phyloP scores from a whole-genome alignment of 1,140 invertebrate genomes.

The Proales similis region DNA sequence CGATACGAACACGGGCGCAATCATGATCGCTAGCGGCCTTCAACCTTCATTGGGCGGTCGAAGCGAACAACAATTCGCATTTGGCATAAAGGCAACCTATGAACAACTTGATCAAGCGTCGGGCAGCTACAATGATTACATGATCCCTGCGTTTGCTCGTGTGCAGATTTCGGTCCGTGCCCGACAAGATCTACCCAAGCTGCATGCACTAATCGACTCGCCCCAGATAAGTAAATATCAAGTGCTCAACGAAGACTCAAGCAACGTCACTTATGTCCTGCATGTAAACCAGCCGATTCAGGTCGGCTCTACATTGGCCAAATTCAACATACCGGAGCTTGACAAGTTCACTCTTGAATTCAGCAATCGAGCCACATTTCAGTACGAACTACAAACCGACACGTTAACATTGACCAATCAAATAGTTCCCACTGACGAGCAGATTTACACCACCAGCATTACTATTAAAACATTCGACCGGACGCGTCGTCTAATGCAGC shows the following conservation, averaged over 20 bases:
- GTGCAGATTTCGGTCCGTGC: background rate
- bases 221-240: conserved; percentile 17
- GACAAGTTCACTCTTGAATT: background rate
- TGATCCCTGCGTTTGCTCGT: conserved; percentile 33
- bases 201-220: background rate
- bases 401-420: background rate
- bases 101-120: background rate
- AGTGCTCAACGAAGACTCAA: conserved; percentile 23
- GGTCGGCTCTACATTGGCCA: background rate
- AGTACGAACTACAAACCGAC: background rate
- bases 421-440: background rate
- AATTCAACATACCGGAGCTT: conserved; percentile 9
- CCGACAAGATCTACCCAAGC: too few relatives aligned
- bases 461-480: conserved; percentile 6
- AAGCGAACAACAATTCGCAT: conserved; percentile 13
- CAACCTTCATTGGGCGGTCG: too few relatives aligned
- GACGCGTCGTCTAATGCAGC: background rate
- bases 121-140: conserved; percentile 29
- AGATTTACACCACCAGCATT: background rate
- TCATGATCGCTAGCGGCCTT: background rate
- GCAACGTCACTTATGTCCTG: conserved; percentile 15
- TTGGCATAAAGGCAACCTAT: conserved; percentile 27
- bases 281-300: conserved; percentile 26
- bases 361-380: background rate
- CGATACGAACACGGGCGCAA: background rate